Percentiles rank a stretch among this genome's conserved stretches.
Evolutionary conservation across 2,888 invertebrate genomes (phyloP).

Genomic region (Cylloceria caligata): DNA sequence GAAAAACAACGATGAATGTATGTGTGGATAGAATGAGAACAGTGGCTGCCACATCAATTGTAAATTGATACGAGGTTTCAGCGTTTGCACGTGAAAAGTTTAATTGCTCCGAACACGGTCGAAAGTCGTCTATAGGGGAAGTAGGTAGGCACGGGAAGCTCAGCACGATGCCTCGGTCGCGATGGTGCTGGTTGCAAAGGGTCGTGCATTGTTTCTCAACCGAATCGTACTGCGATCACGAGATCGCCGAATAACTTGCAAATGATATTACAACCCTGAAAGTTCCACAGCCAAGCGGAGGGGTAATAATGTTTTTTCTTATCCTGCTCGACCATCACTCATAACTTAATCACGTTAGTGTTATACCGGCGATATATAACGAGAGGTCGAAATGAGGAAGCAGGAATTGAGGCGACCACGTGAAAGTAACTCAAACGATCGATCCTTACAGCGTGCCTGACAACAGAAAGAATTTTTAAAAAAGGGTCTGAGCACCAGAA

Average conservation of each 20-base stretch:
- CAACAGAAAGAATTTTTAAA: conserved; percentile 18
- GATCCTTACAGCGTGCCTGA: conserved; percentile 12
- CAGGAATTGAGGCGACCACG: conserved; percentile 22
- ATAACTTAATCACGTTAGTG: conserved; percentile 66
- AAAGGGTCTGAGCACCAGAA: conserved; percentile 2
- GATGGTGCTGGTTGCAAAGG: conserved; percentile 53
- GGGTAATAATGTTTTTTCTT: conserved; percentile 65
- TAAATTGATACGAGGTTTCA: conserved; percentile 70
- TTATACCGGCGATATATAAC: conserved; percentile 22
- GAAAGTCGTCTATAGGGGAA: conserved; percentile 60
- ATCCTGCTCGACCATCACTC: conserved; percentile 68
- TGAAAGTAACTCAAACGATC: conserved; percentile 24
- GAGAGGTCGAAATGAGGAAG: conserved; percentile 34
- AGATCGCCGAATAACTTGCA: conserved; percentile 71
- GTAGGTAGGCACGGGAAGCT: conserved; percentile 74
- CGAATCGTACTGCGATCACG: conserved; percentile 69
- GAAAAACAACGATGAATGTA: conserved; percentile 54
- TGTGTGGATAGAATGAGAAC: conserved; percentile 49
- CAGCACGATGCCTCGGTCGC: conserved; percentile 65
- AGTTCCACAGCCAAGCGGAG: conserved; percentile 55
- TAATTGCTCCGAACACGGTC: conserved; percentile 65
- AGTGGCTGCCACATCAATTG: conserved; percentile 70
- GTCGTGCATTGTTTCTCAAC: conserved; percentile 64
- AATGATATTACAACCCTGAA: conserved; percentile 73
- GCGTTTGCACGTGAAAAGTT: conserved; percentile 69